Percentiles rank a stretch among this genome's conserved stretches.
phyloP scores from a whole-genome alignment of 2,888 invertebrate species.

The Charanyca ferruginea region DNA sequence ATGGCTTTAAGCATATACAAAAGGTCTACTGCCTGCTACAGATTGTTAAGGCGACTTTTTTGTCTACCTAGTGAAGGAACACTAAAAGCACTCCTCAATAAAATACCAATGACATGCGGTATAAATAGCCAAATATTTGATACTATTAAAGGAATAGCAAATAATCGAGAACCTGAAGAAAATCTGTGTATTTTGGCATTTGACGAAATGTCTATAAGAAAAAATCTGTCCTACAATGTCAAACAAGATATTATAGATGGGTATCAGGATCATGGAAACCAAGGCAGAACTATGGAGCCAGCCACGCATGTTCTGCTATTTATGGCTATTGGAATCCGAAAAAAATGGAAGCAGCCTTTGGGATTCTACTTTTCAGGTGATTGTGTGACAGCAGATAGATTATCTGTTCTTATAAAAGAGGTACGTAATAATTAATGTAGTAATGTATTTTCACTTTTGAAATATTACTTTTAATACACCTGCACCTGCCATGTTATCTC shows the following conservation, averaged over 20 bases:
- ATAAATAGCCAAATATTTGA: too few species aligned
- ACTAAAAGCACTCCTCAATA: not conserved
- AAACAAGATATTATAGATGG: constrained; percentile 16
- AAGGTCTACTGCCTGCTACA: constrained; percentile 3
- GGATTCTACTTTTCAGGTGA: constrained; percentile 1
- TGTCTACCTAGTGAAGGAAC: constrained; percentile 4
- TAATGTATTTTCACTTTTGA: too few species aligned
- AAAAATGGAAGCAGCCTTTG: constrained; percentile 8
- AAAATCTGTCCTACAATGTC: not conserved
- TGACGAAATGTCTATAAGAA: constrained; percentile 5
- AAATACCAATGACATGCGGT: too few species aligned
- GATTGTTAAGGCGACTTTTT: constrained; percentile 9
- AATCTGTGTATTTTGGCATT: constrained; percentile 11
- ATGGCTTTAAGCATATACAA: constrained; percentile 29
- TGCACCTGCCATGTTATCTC: too few species aligned
- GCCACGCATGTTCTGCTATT: not conserved
- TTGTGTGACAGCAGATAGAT: constrained; percentile 7
- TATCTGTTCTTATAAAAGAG: constrained; percentile 10
- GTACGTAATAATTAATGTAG: too few species aligned
- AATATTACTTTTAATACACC: too few species aligned
- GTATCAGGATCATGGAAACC: constrained; percentile 14
- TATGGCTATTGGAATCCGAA: not conserved
- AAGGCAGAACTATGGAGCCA: too few species aligned
- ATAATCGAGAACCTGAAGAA: constrained; percentile 1
- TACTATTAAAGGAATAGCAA: constrained; percentile 3